Base-by-base conservation (phyloP, 2,113 vertebrate species). In the Euleptes europaea region DNA sequence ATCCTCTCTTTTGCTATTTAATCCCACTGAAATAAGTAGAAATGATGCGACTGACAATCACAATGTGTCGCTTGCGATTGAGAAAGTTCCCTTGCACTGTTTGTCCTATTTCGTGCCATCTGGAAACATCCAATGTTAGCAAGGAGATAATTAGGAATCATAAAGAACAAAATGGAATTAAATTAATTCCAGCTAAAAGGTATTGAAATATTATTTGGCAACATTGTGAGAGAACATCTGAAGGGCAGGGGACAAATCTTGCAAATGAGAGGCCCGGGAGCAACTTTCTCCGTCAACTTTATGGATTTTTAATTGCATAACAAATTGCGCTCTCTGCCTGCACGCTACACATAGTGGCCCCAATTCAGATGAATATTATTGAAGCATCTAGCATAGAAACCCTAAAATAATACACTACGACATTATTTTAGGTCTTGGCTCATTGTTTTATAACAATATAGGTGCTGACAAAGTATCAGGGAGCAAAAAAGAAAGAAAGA, bases 81-180 rank as follows among this genome's bases (percentile, higher is more conserved):
- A 40, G 74, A 78, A 89, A 88, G 87, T 78, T 93, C 76, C 76
- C 85, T 72, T 26, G 42, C 84, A 74, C 47, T 81, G 57, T 90
- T 93, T 93, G 90, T 94, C 83, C 83, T 88, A 76, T 80, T 94
- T 88, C 60, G 83, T 89, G 85, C 90, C 92, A 94, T 93, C 93
- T 94, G 94, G 92, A 93, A 33, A 74, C 75, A 89, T 90, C 84
- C 85, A 91, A 92, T 88, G 7, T n/a, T 92, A 82, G 77, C 83
- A 86, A 51, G 91, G 73, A 40, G 88, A 93, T 93, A 94, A 94
- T 92, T 90, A 90, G 88, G 87, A 89, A 89, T 87, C 86, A 88
- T 91, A 76, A 89, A 78, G 60, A 92, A 84, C 35, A 90, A 93
- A 93, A 93, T 2, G 42, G 0, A 87, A 90, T 91, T 6, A 88